Evolutionary conservation across 2,113 vertebrate genomes (phyloP), one percentile per base, ranked within the genome.

Genomic region (Solenodon paradoxus): DNA sequence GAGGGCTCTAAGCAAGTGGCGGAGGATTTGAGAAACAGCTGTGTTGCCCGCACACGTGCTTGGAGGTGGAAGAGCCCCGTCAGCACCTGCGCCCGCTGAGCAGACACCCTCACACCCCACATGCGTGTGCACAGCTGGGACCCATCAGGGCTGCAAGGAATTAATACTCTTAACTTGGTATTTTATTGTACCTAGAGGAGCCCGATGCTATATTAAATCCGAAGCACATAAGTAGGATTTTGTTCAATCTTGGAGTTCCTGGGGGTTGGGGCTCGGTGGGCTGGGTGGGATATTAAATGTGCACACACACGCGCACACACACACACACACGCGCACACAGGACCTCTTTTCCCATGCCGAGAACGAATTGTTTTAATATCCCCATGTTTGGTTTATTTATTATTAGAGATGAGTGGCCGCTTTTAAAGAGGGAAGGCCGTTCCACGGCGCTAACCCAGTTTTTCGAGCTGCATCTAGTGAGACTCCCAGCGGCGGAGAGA

Each of bases 291-390:
- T 96, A 98, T 98, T 98, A 98, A 96, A 98, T 2, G 90, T 75
- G 47, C 85, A 26, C 49, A 64, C 55, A 53, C 45, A 28, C 49
- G 8, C 77, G 7, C 38, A 47, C 40, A 15, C 53, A 32, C 24
- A 47, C 82, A 11, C 47, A 4, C 40, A 30, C 59, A 12, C 16
- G 9, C 32, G 53, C 26, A 30, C 38, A 11, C 24, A 11, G 2
- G 20, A 57, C 96, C 97, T 97, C 98, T 97, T 97, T 82, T 97
- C 64, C 97, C 94, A 98, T 98, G 98, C 98, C 89, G 98, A 98
- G 98, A 98, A 99, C 96, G 92, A 98, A 99, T 98, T 98, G 98
- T 98, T 99, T 99, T 99, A 99, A 99, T 99, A 99, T 99, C 98
- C 97, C 97, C 95, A 98, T 98, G 98, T 98, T 98, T 97, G 98